Evolutionary conservation across 30 jellyfish, hydroid and myxozoan species (phyloP), one percentile per base, ranked within the genome.

Genomic region (Aurelia aurita complex sp. Pacific): DNA sequence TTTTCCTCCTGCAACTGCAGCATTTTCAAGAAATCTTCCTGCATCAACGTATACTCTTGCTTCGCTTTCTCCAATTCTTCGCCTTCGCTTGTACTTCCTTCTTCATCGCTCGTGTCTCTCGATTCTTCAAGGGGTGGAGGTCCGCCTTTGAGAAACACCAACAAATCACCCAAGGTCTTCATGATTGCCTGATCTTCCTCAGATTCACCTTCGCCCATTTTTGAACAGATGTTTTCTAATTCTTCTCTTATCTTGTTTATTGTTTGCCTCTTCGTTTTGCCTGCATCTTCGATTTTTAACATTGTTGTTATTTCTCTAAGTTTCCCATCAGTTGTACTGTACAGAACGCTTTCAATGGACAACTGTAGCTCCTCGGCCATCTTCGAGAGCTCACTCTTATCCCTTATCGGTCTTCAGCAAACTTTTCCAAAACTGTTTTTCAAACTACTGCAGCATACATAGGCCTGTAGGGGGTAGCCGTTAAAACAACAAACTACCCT

Each of bases 281-380:
- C 69, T 7, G 69, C 75, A 5, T 6, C 69, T 40, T 34, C 10
- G 14, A 43, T 66, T 40, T 50, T 38, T 73, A 73, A 33, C 83
- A 9, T 73, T 18, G 52, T 29, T 23, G 77, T 29, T 9, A 29
- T 59, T 13, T 67, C 77, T 23, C 77, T 13, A 10, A 13, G 54
- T 23, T 67, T 67, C 59, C 2, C 77, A 67, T 67, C 77, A 11
- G 77, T 67, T 18, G 54, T n/a, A 33, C 77, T 59, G 54, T 67
- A 29, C 33, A 67, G 77, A 54, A 67, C 38, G 77, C 59, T n/a
- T 67, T 67, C 77, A 18, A 67, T 23, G 5, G 77, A 67, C 17
- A 14, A 67, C 53, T 67, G 77, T 23, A 67, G 77, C 77, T 13
- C 77, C 52, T 67, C 77, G 10, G 54, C 77, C 52, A 38, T 67